A percentile compares a stretch with the other conserved stretches of the same genome.
Conservation (phyloP, 2,797 vertebrate species). For the Geotrypetes seraphini region DNA sequence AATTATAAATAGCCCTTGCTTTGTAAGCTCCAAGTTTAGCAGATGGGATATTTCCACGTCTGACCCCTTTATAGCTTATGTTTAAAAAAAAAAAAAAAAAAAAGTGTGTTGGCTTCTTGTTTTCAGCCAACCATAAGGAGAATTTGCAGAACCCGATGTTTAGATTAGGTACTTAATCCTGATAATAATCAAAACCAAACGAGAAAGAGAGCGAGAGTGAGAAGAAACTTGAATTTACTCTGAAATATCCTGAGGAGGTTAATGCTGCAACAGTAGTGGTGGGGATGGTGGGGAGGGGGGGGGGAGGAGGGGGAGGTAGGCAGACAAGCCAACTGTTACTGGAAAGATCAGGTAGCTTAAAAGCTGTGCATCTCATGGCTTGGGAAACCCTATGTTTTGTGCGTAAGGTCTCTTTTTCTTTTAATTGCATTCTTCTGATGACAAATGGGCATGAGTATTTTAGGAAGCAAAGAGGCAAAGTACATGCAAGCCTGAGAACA, state of each 20-base stretch:
- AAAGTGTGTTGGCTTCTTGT: slow-evolving; percentile 15
- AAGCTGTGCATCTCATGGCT: slow-evolving; percentile 61
- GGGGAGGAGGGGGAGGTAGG: too few species aligned
- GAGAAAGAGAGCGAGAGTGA: too few species aligned
- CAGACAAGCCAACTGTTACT: too few species aligned
- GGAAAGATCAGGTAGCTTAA: slow-evolving; percentile 61
- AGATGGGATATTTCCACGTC: slow-evolving; percentile 59
- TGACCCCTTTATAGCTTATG: slow-evolving; percentile 54
- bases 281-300: too few species aligned
- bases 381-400: slow-evolving; percentile 52
- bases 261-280: too few species aligned
- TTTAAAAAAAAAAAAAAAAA: slow-evolving; percentile 46
- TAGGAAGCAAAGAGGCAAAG: slow-evolving; percentile 55
- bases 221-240: too few species aligned
- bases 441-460: slow-evolving; percentile 44
- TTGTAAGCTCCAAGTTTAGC: slow-evolving; percentile 50
- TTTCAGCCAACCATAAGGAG: slow-evolving; percentile 33
- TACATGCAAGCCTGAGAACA: slow-evolving; percentile 41
- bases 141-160: slow-evolving; percentile 32
- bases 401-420: slow-evolving; percentile 43
- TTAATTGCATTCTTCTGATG: slow-evolving; percentile 33
- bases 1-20: slow-evolving; percentile 54
- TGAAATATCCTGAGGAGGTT: too few species aligned
- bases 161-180: slow-evolving; percentile 29
- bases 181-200: background rate